phyloP scores from a whole-genome alignment of 1,140 invertebrate species.

The Drosophila sulfurigaster region DNA sequence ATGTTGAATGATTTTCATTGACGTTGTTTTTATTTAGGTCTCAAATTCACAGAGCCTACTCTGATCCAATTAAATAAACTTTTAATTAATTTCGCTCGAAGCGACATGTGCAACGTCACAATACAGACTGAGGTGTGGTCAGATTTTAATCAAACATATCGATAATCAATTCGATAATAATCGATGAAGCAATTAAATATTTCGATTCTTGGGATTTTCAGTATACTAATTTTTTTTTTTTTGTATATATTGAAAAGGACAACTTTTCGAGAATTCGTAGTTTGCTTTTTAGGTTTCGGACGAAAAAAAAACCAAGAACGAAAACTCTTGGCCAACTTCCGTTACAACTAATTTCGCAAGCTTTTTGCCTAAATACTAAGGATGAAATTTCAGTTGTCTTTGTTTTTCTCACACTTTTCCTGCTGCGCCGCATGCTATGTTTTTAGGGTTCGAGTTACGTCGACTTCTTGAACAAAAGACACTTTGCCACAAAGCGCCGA shows the following conservation, averaged over 20 bases:
- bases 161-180: neutral
- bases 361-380: conserved; percentile 34
- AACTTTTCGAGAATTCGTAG: neutral
- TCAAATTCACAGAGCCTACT: conserved; percentile 34
- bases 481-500: conserved; percentile 48
- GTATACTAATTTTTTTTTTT: too few species aligned
- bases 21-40: neutral
- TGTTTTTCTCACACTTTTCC: conserved; percentile 9
- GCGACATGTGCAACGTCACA: neutral
- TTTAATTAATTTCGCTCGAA: neutral
- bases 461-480: conserved; percentile 64
- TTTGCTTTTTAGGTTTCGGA: neutral
- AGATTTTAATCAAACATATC: neutral
- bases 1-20: conserved; percentile 52
- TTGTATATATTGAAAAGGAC: too few species aligned
- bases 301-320: neutral
- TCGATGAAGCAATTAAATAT: too few species aligned
- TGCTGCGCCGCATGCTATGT: neutral
- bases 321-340: conserved; percentile 26
- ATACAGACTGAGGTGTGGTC: neutral
- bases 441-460: conserved; percentile 5
- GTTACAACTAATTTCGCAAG: conserved; percentile 37
- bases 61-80: neutral
- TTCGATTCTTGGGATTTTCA: too few species aligned
- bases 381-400: conserved; percentile 8